These are phyloP conservation scores for Sepioteuthis lessoniana DNA, from an alignment of 2,888 invertebrate species.

Conservation along the genomic window DNA sequence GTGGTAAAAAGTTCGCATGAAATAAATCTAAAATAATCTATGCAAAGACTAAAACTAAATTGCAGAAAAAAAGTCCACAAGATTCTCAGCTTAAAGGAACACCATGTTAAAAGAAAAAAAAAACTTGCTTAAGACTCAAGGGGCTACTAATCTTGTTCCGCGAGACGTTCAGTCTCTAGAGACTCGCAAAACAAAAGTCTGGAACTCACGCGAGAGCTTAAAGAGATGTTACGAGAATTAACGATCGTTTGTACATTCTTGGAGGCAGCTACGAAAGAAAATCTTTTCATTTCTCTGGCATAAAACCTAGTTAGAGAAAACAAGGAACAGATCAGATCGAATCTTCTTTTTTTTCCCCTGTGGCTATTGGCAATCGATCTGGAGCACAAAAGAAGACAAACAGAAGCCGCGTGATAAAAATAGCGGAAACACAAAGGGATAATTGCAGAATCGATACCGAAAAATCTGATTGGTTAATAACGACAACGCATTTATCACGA, in stretches of 20 bases:
- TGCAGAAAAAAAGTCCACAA: neutral
- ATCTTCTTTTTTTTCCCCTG: neutral
- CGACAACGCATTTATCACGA: neutral
- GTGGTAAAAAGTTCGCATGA: no score
- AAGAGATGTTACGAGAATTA: neutral
- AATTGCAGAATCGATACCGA: neutral
- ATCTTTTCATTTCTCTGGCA: slow-evolving; percentile 18
- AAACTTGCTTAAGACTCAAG: neutral
- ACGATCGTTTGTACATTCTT: neutral
- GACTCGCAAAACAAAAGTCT: neutral
- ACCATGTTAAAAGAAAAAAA: neutral
- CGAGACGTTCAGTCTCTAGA: neutral
- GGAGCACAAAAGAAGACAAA: neutral
- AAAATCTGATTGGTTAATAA: neutral
- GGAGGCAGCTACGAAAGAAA: neutral
- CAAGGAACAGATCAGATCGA: neutral
- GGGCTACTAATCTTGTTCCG: neutral
- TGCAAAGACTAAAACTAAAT: no score
- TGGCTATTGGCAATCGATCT: neutral
- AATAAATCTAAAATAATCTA: no score
- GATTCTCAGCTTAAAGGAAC: neutral
- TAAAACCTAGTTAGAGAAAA: neutral
- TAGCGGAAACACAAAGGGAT: neutral
- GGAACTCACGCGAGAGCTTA: neutral
- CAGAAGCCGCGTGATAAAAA: neutral